Percentiles rank a stretch among this genome's conserved stretches.
These are phyloP conservation scores for Sandelia bainsii DNA, from an alignment of 2,797 vertebrate species.

Conservation along the genomic window DNA sequence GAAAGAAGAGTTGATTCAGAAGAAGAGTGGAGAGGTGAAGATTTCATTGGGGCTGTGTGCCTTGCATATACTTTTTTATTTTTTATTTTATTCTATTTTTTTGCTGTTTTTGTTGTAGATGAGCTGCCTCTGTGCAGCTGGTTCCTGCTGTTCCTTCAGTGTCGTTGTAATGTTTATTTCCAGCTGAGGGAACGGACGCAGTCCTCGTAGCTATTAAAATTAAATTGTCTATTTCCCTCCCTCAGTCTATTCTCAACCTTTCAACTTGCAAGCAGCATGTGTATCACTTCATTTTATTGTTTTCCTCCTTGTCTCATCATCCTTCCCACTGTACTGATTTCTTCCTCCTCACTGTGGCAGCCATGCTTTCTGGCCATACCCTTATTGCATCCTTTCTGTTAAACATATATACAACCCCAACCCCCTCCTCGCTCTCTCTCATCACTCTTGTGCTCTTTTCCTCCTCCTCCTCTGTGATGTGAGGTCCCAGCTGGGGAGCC, in stretches of 20 bases:
- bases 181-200: conserved; percentile 38
- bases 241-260: conserved; percentile 18
- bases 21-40: conserved; percentile 16
- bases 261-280: conserved; percentile 10
- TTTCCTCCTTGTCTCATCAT: conserved; percentile 16
- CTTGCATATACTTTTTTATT: conserved; percentile 5
- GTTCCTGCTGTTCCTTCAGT: conserved; percentile 22
- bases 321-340: conserved; percentile 19
- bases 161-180: conserved; percentile 38
- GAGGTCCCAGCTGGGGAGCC: conserved; percentile 88
- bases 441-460: conserved; percentile 21
- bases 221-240: conserved; percentile 24
- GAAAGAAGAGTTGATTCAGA: conserved; percentile 14
- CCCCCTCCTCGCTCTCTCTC: conserved; percentile 15
- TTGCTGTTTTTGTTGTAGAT: conserved; percentile 18
- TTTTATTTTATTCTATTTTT: no score
- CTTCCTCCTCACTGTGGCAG: conserved; percentile 26
- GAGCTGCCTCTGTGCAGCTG: conserved; percentile 18
- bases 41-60: conserved; percentile 20
- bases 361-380: conserved; percentile 27
- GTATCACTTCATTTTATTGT: not conserved
- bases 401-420: conserved; percentile 17
- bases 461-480: conserved; percentile 70
- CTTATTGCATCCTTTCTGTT: conserved; percentile 28
- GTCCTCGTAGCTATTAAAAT: conserved; percentile 32